Conservation (phyloP, 1,140 invertebrate genomes). For the Pseudomyrmex cubaensis region DNA sequence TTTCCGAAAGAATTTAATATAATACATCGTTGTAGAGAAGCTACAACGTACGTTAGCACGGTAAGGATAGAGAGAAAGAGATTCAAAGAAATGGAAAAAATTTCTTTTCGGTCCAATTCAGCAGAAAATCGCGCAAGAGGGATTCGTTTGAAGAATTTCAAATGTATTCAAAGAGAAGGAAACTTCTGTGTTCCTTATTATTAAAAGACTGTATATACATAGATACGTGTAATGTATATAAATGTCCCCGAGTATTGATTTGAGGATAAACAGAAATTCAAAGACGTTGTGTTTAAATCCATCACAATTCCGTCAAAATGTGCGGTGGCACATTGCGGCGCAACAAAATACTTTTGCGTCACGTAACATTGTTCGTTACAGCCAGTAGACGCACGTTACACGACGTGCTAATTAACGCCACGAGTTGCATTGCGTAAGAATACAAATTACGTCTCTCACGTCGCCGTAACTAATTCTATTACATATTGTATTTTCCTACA, state of each 20-base stretch:
- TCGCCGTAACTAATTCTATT: slow-evolving; percentile 42
- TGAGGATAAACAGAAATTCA: background rate
- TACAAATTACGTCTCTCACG: slow-evolving; percentile 61
- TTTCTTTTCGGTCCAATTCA: slow-evolving; percentile 27
- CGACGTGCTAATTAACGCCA: slow-evolving; percentile 63
- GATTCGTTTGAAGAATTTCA: slow-evolving; percentile 13
- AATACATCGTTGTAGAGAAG: background rate
- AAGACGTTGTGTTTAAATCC: slow-evolving; percentile 12
- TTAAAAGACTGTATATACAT: slow-evolving; percentile 37
- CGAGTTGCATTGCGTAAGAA: slow-evolving; percentile 52
- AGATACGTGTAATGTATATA: no score
- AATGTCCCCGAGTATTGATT: background rate
- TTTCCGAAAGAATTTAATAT: no score
- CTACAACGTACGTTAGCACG: no score
- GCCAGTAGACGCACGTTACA: slow-evolving; percentile 35
- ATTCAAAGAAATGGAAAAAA: slow-evolving; percentile 41
- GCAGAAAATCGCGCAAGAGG: slow-evolving; percentile 20
- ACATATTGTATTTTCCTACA: slow-evolving; percentile 12
- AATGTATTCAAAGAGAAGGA: background rate
- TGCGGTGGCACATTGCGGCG: background rate
- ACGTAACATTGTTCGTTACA: slow-evolving; percentile 41
- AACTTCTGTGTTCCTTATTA: background rate
- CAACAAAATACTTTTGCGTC: slow-evolving; percentile 12
- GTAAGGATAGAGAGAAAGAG: no score
- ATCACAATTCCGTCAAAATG: background rate